Evolutionary conservation across 2,797 vertebrate species (phyloP).

Genomic region (Malurus leucopterus): DNA sequence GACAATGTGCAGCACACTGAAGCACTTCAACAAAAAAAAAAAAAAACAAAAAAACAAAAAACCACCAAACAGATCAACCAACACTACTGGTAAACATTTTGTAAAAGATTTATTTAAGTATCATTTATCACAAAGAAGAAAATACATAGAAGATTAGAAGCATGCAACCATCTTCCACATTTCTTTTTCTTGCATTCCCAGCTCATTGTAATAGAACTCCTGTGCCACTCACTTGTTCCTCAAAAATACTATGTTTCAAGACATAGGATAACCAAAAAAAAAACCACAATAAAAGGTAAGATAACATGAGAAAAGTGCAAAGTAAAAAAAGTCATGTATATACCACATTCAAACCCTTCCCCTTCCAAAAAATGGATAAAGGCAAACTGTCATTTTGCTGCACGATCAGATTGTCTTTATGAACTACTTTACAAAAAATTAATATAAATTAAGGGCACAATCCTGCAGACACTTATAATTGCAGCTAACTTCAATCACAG

Average conservation of each 20-base stretch:
- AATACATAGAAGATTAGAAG: conserved; percentile 68
- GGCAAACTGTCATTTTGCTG: conserved; percentile 63
- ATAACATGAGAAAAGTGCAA: conserved; percentile 71
- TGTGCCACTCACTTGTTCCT: conserved; percentile 43
- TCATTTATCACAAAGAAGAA: conserved; percentile 73
- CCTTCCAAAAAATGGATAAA: conserved; percentile 27
- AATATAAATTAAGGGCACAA: conserved; percentile 59
- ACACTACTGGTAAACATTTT: conserved; percentile 23
- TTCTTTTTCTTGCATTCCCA: conserved; percentile 40
- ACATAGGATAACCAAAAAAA: conserved; percentile 17
- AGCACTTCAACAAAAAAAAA: neutral
- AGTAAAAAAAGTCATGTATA: conserved; percentile 55
- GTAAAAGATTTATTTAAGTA: conserved; percentile 81
- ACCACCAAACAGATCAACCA: neutral
- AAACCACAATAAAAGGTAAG: conserved; percentile 48
- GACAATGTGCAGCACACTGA: neutral
- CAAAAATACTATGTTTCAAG: conserved; percentile 54
- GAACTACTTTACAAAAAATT: conserved; percentile 57
- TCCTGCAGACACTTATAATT: conserved; percentile 28
- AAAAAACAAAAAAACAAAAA: neutral
- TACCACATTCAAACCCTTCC: conserved; percentile 45
- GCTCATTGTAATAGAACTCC: conserved; percentile 33
- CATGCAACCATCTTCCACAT: conserved; percentile 66
- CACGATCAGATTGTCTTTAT: conserved; percentile 67
- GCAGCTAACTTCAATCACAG: neutral